Base-by-base conservation (phyloP, 2,888 invertebrate species). In the Drosophila pseudotakahashii region DNA sequence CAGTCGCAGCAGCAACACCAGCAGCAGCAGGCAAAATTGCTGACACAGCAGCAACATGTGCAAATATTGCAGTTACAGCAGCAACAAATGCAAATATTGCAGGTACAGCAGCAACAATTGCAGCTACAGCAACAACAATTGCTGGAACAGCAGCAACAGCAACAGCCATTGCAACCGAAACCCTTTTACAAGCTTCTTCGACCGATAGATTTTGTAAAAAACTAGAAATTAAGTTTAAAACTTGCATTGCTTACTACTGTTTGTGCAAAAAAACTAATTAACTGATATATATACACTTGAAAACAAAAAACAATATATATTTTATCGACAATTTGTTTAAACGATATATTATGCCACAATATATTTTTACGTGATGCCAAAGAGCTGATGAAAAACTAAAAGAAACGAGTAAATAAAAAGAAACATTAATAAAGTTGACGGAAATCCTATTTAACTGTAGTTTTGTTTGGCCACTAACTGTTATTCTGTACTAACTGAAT, bases 201-300 rank as follows among this genome's bases (percentile, higher is more conserved):
- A 64, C 71, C 55, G 60, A 60, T 44, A 60, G 51, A 69, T 41
- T 73, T 66, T 71, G 53, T 71, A 67, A 54, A 70, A 51, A 78
- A 74, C 36, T 84, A 84, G 77, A 13, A 32, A 23, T 23, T 79
- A 81, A 85, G 80, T 79, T 79, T 19, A 57, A 54, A 54, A 64
- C 61, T 75, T 61, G 79, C 85, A 84, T 78, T 80, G 86, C 81
- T 85, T 85, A 71, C 82, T 75, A 77, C 39, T 39, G 53, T 54
- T 67, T 64, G 44, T 45, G 64, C 64, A 67, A 45, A 39, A 53
- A 68, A 30, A 68, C 48, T 60, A 64, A 60, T 67, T 36, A 75
- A 66, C 63, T 50, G 50, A 74, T 62, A 62, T 54, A 19, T 19
- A 54, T n/a, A 60, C 50, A 51, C 30, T 7, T 30, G 30, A 30